Base-by-base conservation (phyloP, 2,888 invertebrate genomes). In the Drosophila birchii region DNA sequence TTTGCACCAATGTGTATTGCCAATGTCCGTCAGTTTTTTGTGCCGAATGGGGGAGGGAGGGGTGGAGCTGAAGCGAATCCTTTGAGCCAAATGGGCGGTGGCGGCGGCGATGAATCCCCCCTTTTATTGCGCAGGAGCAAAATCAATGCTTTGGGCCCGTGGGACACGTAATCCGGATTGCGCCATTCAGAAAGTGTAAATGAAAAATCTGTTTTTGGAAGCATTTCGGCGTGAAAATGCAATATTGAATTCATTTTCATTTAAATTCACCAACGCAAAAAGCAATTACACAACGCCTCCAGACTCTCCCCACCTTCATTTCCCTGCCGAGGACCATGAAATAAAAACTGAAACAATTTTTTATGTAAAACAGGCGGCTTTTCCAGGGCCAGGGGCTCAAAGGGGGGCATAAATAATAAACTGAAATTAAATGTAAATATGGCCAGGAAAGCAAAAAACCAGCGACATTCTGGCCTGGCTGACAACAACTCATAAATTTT, bases 191-290 rank as follows among this genome's bases (percentile, higher is more conserved):
- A 88, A 86, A 89, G 89, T 89, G 89, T 86, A 90, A 91, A 91
- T 91, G 91, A 89, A 90, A 91, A 91, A 91, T 91, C 89, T 90
- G 90, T 91, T 91, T 91, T 91, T 90, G 91, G 86, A 90, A 81
- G 88, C 91, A 91, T 91, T 91, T 91, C 86, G 88, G 91, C 91
- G 91, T 90, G 81, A 91, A 91, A 91, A 90, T 90, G 88, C 91
- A 90, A 91, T 91, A 91, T 90, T 89, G 89, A 88, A 91, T 91
- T 90, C 90, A 91, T 90, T 91, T 91, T 90, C 90, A 91, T 90
- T 91, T 91, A 91, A 88, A 88, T 84, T 80, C 74, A 78, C 49
- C 80, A 86, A 76, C 70, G 75, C 79, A 78, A 89, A 89, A 88
- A 90, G 80, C 90, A 90, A 89, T 90, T 90, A 90, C 86, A 89